Percentiles rank a stretch among this genome's conserved stretches.
phyloP scores from a whole-genome alignment of 64 coral and sea anemone species.

The Cladopsammia gracilis region DNA sequence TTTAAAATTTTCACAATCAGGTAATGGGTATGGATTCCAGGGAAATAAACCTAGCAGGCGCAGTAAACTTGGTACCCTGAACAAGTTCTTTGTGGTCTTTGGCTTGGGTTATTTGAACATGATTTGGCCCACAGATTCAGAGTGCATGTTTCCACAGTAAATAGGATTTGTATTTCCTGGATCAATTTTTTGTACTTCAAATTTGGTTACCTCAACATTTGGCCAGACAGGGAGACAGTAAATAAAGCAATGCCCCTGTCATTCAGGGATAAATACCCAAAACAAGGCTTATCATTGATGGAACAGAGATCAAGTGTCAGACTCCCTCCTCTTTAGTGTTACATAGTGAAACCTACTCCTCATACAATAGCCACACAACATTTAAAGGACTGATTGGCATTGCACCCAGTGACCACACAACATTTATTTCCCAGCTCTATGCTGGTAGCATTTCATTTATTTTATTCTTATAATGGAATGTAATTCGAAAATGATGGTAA shows the following conservation, averaged over 20 bases:
- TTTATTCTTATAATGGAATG: too few relatives aligned
- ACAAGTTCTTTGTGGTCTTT: constrained; percentile 50
- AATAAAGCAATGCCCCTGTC: constrained; percentile 27
- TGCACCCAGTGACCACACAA: too few relatives aligned
- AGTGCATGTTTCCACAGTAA: constrained; percentile 27
- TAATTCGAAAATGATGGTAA: too few relatives aligned
- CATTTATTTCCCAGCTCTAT: too few relatives aligned
- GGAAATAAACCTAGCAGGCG: constrained; percentile 33
- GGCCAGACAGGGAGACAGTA: too few relatives aligned
- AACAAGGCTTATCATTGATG: constrained; percentile 66
- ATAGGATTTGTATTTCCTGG: constrained; percentile 55
- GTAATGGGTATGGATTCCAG: neutral
- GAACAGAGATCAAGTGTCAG: constrained; percentile 26
- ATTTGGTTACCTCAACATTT: constrained; percentile 42
- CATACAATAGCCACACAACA: too few relatives aligned
- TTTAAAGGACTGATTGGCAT: too few relatives aligned
- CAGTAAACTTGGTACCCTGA: constrained; percentile 24
- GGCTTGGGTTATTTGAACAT: constrained; percentile 48
- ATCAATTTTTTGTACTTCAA: constrained; percentile 53
- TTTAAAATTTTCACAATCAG: neutral
- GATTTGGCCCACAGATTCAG: constrained; percentile 59
- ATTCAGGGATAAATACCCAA: constrained; percentile 37
- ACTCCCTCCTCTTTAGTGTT: too few relatives aligned
- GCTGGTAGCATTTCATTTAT: too few relatives aligned
- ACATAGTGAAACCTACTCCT: too few relatives aligned